These are phyloP conservation scores for Plutomurus gul DNA, from an alignment of 1,140 invertebrate species.

Conservation along the genomic window DNA sequence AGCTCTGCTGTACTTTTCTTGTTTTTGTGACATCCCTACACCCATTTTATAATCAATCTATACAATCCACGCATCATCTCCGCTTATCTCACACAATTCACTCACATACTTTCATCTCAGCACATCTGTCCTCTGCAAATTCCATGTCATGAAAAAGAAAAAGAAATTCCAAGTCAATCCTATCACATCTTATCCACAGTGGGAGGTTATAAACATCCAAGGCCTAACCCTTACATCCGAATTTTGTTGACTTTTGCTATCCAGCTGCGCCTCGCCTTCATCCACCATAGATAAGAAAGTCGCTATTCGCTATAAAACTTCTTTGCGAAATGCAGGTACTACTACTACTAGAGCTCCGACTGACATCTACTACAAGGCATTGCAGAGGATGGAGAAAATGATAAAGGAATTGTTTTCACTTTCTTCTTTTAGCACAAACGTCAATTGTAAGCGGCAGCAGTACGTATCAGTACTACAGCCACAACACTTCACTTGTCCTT, in stretches of 20 bases:
- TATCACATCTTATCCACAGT: not conserved
- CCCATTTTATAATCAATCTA: no score
- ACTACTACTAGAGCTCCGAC: no score
- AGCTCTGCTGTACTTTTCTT: no score
- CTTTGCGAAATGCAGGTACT: constrained; percentile 25
- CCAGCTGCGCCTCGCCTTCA: not conserved
- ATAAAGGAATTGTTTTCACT: constrained; percentile 22
- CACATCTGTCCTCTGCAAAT: constrained; percentile 7
- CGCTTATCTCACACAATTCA: constrained; percentile 20
- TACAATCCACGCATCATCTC: not conserved
- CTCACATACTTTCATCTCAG: not conserved
- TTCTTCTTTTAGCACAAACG: no score
- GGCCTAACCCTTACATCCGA: not conserved
- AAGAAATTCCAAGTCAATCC: constrained; percentile 27
- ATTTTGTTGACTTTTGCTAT: not conserved
- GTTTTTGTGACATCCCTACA: no score
- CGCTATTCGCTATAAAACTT: no score
- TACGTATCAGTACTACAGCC: no score
- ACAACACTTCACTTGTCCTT: no score
- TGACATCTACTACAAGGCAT: not conserved
- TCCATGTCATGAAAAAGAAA: not conserved
- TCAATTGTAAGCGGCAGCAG: no score
- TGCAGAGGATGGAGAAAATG: no score
- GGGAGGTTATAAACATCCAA: constrained; percentile 14
- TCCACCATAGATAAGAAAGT: not conserved